A percentile compares a stretch with the other conserved stretches of the same genome.
phyloP scores from a whole-genome alignment of 2,888 invertebrate species.

The Orchesellides sinensis region DNA sequence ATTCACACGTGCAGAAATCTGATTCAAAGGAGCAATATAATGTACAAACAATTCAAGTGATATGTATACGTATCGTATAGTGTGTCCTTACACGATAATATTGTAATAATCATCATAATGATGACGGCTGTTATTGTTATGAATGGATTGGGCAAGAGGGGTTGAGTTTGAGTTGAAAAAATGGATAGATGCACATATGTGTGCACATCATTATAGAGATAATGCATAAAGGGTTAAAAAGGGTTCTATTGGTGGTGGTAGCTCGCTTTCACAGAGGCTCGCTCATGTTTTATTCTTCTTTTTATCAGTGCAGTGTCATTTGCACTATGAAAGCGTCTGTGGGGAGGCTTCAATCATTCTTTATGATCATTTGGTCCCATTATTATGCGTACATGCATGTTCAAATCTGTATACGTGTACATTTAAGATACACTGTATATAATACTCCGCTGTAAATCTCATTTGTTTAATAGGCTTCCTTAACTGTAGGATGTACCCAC shows the following conservation, averaged over 20 bases:
- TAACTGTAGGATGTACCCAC: background rate
- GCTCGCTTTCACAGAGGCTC: slow-evolving; percentile 9
- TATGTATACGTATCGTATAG: no score
- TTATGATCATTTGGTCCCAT: slow-evolving; percentile 31
- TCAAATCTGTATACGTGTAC: slow-evolving; percentile 12
- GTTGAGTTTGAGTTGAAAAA: background rate
- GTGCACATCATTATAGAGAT: slow-evolving; percentile 12
- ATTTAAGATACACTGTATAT: background rate
- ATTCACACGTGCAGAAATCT: slow-evolving; percentile 55
- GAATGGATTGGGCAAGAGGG: slow-evolving; percentile 26
- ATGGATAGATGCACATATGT: slow-evolving; percentile 20
- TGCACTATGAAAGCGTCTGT: slow-evolving; percentile 25
- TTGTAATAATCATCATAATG: slow-evolving; percentile 31
- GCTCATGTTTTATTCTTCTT: slow-evolving; percentile 35
- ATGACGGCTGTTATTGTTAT: slow-evolving; percentile 42
- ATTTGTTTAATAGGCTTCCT: background rate
- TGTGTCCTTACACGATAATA: background rate
- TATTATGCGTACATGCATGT: slow-evolving; percentile 30
- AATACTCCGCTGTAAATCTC: background rate
- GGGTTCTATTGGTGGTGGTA: background rate
- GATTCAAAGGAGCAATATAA: background rate
- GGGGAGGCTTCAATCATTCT: slow-evolving; percentile 53
- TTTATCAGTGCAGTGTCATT: slow-evolving; percentile 45
- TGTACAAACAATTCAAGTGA: background rate
- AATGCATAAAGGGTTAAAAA: slow-evolving; percentile 19